Percentiles rank a stretch among this genome's conserved stretches.
phyloP scores from a whole-genome alignment of 2,888 invertebrate species.

The Caenorhabditis macrosperma region DNA sequence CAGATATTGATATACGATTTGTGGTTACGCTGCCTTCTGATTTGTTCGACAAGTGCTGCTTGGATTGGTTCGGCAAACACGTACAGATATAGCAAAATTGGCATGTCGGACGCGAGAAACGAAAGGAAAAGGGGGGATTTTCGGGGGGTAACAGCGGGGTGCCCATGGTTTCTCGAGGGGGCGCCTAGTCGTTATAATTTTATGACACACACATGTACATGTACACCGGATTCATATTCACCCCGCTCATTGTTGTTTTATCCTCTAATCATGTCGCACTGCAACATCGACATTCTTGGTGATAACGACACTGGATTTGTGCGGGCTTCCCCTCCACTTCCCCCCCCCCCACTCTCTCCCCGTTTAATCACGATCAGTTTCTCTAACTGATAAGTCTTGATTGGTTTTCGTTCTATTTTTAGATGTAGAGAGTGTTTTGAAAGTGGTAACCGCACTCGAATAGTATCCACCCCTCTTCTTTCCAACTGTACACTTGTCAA shows the following conservation, averaged over 20 bases:
- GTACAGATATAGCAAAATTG: constrained; percentile 26
- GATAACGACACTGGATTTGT: neutral
- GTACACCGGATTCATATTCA: neutral
- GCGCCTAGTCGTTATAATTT: constrained; percentile 2
- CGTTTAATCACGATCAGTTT: too few species aligned
- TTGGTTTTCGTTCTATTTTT: too few species aligned
- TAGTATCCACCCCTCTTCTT: neutral
- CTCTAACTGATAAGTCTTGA: too few species aligned
- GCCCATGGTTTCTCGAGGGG: neutral
- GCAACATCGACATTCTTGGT: too few species aligned
- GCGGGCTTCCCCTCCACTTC: too few species aligned
- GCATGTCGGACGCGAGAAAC: constrained; percentile 21
- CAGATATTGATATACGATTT: constrained; percentile 37
- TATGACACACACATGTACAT: neutral
- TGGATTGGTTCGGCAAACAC: constrained; percentile 58
- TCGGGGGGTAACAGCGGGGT: constrained; percentile 27
- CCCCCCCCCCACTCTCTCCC: too few species aligned
- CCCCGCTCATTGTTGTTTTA: neutral
- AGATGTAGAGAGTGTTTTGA: too few species aligned
- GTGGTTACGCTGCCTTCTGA: too few species aligned
- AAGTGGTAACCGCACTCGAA: neutral
- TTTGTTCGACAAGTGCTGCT: constrained; percentile 51
- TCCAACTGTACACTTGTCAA: constrained; percentile 17
- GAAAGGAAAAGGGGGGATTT: neutral
- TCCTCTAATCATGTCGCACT: too few species aligned